Percentiles rank a stretch among this genome's conserved stretches.
Evolutionary conservation across 2,888 invertebrate genomes (phyloP).

Genomic region (Machimus rusticus): DNA sequence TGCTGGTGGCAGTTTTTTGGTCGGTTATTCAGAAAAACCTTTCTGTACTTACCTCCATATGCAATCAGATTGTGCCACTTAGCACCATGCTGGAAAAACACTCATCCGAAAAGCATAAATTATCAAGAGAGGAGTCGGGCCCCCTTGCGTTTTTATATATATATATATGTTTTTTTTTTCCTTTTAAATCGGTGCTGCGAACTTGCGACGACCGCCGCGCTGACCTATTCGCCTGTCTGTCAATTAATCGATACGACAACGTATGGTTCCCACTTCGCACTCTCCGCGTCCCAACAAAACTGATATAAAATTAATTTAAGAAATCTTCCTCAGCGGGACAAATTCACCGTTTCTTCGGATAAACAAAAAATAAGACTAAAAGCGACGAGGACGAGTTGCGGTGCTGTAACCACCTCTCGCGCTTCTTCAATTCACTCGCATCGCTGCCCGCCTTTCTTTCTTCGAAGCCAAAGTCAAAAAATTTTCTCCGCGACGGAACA

Average conservation of each 20-base stretch:
- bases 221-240: neutral
- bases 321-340: neutral
- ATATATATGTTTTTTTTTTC: neutral
- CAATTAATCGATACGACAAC: neutral
- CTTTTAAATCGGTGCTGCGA: neutral
- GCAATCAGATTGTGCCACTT: constrained; percentile 28
- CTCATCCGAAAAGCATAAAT: neutral
- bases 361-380: neutral
- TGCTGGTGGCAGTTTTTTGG: too few relatives aligned
- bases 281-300: neutral
- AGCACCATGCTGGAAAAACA: constrained; percentile 17
- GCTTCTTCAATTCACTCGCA: neutral
- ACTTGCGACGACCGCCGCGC: neutral
- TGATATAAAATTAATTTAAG: neutral
- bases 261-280: neutral
- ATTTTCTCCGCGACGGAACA: neutral
- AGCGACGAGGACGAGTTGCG: neutral
- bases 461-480: neutral
- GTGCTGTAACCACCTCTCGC: neutral
- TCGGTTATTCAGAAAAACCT: too few relatives aligned
- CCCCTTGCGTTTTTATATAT: neutral
- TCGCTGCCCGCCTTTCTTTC: neutral
- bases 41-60: neutral
- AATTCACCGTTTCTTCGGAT: neutral
- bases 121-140: neutral